Base-by-base conservation (phyloP, 2,113 vertebrate genomes). In the Vanacampus margaritifer region DNA sequence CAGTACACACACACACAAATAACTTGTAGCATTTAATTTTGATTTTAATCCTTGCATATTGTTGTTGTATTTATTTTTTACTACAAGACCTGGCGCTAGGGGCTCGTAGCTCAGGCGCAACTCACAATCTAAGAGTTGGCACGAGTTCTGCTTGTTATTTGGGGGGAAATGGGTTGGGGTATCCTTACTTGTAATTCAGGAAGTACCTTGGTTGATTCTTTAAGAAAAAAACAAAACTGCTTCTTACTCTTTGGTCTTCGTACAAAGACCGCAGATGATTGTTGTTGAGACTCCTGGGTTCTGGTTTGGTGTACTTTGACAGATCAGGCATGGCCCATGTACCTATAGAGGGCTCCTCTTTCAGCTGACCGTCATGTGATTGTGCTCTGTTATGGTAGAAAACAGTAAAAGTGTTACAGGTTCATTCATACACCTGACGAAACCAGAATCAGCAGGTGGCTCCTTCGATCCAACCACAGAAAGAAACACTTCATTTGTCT, bases 1-100 rank as follows among this genome's bases (percentile, higher is more conserved):
- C 85, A 86, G 80, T 63, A 82, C 14, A 80, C 70, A 82, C 14
- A 81, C 70, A 85, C 59, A 81, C 68, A 67, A 76, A 83, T 80
- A 80, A 81, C 81, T 84, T 85, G 90, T 91, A 91, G 90, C 90
- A 90, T 88, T 89, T 80, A 78, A 28, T 84, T 74, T 50, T 65
- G 62, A 68, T 67, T 68, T 50, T 77, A 75, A 73, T 82, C 74
- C 75, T 86, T 84, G 79, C 88, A 87, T 87, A 84, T 87, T 86
- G 79, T 81, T 80, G 78, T 85, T 81, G 82, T 89, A 87, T 88
- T 88, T 89, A 88, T 89, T 86, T 88, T 83, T 83, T 81, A 68
- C 84, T 90, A 82, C 73, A 80, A 84, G 78, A 79, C 83, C 79
- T 81, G 82, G 84, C 78, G 69, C 78, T 84, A 68, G 88, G 80